Base-by-base conservation (phyloP, 2,888 invertebrate species). In the Lasioglossum figueresi region DNA sequence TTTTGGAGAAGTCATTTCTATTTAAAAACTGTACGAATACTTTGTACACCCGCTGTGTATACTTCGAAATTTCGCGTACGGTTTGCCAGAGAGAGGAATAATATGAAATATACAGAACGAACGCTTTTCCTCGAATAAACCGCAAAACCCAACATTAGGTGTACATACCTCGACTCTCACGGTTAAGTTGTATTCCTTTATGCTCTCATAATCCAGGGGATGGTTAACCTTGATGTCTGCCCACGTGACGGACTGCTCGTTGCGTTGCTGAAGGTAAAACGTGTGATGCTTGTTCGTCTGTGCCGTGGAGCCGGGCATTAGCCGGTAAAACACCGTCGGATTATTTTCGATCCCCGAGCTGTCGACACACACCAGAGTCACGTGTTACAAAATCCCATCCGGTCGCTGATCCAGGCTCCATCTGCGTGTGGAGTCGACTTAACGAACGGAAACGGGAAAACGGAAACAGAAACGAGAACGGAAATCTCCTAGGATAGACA, bases 281-380 rank as follows among this genome's bases (percentile, higher is more conserved):
- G 98, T 98, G 95, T 99, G 98, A 95, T 97, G 97, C 95, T 99
- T 99, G 96, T 99, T 99, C 92, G 99, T 99, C 95, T 99, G 99
- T 12, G 99, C 98, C 81, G 99, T 99, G 56, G 98, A 98, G 88
- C 99, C 99, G 88, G 98, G 98, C 98, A 99, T 99, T 94, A 99
- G 96, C 87, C 98, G 98, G 96, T 99, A 99, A 96, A 98, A 99
- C 92, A 99, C 99, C 92, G 98, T 98, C 83, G 99, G 99, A 95
- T 98, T 99, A 95, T 98, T 98, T 95, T 98, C 98, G 95, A 99
- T 99, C 91, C 99, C 99, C 95, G 99, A 99, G 96, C 99, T 98
- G 97, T 92, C 91, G 90, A 88, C 93, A 94, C 90, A 94, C 91
- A 91, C 86, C 87, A 89, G 75, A 88, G 56, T 59, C 27, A 80